Conservation (phyloP, 2,888 invertebrate species). For the Tuberolachnus salignus region DNA sequence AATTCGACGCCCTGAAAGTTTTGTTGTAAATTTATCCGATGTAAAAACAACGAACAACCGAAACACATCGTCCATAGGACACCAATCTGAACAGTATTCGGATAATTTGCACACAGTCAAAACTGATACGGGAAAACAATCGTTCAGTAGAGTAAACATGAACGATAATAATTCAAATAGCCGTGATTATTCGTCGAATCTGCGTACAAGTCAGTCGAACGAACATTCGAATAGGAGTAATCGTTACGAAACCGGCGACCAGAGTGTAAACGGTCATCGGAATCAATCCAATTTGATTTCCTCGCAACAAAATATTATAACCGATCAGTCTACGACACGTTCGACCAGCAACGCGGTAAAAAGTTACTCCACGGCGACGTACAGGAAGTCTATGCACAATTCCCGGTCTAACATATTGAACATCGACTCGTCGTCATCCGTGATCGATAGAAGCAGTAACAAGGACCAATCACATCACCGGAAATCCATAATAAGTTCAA, state of each 20-base stretch:
- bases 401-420: conserved; percentile 58
- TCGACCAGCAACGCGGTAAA: neutral
- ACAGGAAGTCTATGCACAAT: conserved; percentile 62
- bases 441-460: neutral
- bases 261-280: neutral
- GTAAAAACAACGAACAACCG: neutral
- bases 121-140: neutral
- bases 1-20: conserved; percentile 30
- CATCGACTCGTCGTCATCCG: conserved; percentile 24
- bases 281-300: neutral
- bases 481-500: conserved; percentile 73
- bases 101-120: neutral
- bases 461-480: conserved; percentile 68
- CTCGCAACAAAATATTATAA: conserved; percentile 2
- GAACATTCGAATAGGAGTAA: neutral
- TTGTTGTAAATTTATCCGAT: conserved; percentile 15
- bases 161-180: neutral
- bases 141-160: neutral
- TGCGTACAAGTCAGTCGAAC: conserved; percentile 5
- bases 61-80: neutral
- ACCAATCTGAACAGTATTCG: conserved; percentile 4
- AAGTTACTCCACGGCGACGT: conserved; percentile 63
- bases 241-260: neutral
- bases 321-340: conserved; percentile 5
- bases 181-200: neutral